phyloP scores from a whole-genome alignment of 64 coral and sea anemone species.

The Cladopsammia gracilis region DNA sequence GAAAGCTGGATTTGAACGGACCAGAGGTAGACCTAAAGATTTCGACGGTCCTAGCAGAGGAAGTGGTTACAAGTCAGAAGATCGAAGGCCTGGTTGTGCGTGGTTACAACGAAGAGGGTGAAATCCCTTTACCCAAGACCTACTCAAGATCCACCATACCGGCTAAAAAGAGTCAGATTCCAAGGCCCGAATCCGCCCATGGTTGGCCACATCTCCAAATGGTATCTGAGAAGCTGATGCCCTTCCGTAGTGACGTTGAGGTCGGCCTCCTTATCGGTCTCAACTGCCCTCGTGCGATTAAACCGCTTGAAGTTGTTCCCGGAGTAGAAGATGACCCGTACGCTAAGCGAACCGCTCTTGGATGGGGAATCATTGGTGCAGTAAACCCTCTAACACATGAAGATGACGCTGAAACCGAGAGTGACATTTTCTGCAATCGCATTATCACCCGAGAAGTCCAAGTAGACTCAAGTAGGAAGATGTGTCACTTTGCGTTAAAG shows the following conservation, averaged over 20 bases:
- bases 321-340: slow-evolving; percentile 22
- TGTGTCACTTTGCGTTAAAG: no score
- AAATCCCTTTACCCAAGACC: no score
- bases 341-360: background rate
- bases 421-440: no score
- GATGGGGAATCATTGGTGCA: slow-evolving; percentile 20
- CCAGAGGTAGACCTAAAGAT: no score
- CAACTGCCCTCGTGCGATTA: slow-evolving; percentile 11
- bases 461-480: no score
- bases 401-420: background rate
- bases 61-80: no score
- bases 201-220: slow-evolving; percentile 27
- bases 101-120: no score
- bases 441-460: no score
- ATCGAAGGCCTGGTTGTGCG: no score
- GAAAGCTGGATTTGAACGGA: no score
- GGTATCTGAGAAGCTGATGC: background rate
- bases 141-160: slow-evolving; percentile 30
- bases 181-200: background rate
- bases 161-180: slow-evolving; percentile 12
- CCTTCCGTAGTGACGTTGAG: slow-evolving; percentile 20
- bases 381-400: background rate
- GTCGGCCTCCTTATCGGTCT: slow-evolving; percentile 25
- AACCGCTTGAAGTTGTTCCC: background rate
- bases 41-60: no score